Evolutionary conservation across 2,797 vertebrate species (phyloP).

Genomic region (Ispidina lecontei): DNA sequence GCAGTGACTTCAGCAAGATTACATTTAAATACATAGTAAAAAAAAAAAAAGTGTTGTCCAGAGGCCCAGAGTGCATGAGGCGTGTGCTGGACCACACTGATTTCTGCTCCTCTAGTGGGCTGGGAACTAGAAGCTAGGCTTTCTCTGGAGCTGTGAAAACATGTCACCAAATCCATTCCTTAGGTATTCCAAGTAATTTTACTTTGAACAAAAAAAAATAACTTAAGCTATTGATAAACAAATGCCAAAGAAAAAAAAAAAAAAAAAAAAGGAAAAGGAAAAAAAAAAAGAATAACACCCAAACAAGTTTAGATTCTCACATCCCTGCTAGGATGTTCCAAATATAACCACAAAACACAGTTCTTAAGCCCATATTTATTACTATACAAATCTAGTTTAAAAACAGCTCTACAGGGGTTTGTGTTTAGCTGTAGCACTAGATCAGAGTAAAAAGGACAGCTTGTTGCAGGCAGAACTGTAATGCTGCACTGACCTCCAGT

Average conservation of each 20-base stretch:
- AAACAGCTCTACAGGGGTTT: slow-evolving; percentile 55
- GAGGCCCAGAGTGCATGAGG: neutral
- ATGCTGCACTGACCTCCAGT: slow-evolving; percentile 78
- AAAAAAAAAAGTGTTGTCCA: neutral
- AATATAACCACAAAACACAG: slow-evolving; percentile 50
- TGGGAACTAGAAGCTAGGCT: neutral
- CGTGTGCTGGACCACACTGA: neutral
- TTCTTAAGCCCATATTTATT: slow-evolving; percentile 63
- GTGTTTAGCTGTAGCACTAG: neutral
- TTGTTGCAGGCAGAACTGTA: neutral
- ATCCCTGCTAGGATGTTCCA: slow-evolving; percentile 40
- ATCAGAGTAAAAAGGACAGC: neutral
- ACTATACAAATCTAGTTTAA: slow-evolving; percentile 62
- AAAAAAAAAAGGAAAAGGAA: accelerated
- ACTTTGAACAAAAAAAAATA: neutral
- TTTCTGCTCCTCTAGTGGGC: neutral
- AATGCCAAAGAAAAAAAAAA: neutral
- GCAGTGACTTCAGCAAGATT: neutral
- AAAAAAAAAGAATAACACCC: neutral
- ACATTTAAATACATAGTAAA: neutral
- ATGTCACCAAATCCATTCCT: neutral
- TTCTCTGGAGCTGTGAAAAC: neutral
- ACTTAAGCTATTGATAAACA: slow-evolving; percentile 2
- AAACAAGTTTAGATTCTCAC: slow-evolving; percentile 7
- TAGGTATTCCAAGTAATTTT: slow-evolving; percentile 1